These are phyloP conservation scores for Beris morrisii DNA, from an alignment of 2,888 invertebrate genomes.

Conservation along the genomic window DNA sequence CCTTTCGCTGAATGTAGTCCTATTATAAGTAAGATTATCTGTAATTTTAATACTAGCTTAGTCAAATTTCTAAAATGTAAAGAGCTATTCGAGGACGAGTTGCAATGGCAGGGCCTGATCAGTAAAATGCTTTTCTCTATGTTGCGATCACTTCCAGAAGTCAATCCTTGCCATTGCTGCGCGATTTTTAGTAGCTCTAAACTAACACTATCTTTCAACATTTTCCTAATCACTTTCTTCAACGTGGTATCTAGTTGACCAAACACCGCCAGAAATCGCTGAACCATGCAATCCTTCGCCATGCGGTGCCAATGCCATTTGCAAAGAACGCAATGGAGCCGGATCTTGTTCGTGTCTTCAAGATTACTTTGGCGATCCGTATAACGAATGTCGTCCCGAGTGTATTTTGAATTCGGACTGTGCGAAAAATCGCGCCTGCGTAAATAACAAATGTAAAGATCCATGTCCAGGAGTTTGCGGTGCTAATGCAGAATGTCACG, in stretches of 20 bases:
- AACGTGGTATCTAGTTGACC: conserved; percentile 44
- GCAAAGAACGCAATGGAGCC: conserved; percentile 79
- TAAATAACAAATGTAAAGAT: conserved; percentile 82
- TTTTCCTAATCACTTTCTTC: not conserved
- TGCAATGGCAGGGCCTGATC: conserved; percentile 43
- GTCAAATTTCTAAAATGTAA: not conserved
- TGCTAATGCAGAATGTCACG: conserved; percentile 75
- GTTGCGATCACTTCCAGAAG: not conserved
- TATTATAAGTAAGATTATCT: conserved; percentile 58
- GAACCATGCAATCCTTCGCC: conserved; percentile 85
- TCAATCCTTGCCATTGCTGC: not conserved
- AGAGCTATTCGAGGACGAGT: not conserved
- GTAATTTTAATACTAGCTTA: conserved; percentile 40
- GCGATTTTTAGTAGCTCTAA: not conserved
- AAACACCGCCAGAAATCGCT: conserved; percentile 64
- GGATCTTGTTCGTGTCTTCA: conserved; percentile 81
- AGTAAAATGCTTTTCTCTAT: conserved; percentile 35
- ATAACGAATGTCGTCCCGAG: conserved; percentile 81
- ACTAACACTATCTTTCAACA: not conserved
- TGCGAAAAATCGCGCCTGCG: conserved; percentile 72
- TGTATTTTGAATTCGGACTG: conserved; percentile 85
- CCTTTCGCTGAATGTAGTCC: conserved; percentile 76
- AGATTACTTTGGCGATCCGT: conserved; percentile 86
- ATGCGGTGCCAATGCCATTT: conserved; percentile 82
- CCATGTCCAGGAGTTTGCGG: conserved; percentile 85